Percentiles rank a stretch among this genome's conserved stretches.
These are phyloP conservation scores for Mercenaria mercenaria DNA, from an alignment of 1,140 invertebrate genomes.

Conservation along the genomic window DNA sequence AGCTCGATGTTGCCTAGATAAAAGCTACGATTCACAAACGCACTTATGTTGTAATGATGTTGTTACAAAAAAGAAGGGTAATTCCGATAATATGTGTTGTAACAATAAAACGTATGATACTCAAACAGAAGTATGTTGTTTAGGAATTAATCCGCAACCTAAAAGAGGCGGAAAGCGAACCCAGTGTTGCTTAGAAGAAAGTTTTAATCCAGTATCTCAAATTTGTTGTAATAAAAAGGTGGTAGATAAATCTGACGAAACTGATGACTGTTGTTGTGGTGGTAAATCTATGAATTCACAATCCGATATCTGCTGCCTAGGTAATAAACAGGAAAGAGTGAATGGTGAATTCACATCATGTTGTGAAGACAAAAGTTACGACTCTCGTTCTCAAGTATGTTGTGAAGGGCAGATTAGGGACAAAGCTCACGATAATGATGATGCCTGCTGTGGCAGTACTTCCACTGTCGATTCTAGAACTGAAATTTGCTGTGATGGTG, in stretches of 20 bases:
- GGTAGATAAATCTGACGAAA: background rate
- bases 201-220: background rate
- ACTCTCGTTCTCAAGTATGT: slow-evolving; percentile 25
- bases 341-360: slow-evolving; percentile 21
- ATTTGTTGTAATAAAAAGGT: slow-evolving; percentile 29
- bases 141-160: slow-evolving; percentile 22
- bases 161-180: background rate
- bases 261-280: slow-evolving; percentile 56
- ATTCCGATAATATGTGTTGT: slow-evolving; percentile 40
- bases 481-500: slow-evolving; percentile 34
- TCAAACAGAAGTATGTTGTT: slow-evolving; percentile 11
- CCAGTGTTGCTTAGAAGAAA: slow-evolving; percentile 28
- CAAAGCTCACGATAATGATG: slow-evolving; percentile 28
- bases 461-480: background rate
- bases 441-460: slow-evolving; percentile 27
- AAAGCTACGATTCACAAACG: slow-evolving; percentile 37
- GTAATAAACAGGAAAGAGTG: background rate
- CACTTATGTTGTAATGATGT: slow-evolving; percentile 24
- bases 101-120: slow-evolving; percentile 15
- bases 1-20: slow-evolving; percentile 18
- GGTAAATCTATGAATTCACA: slow-evolving; percentile 38
- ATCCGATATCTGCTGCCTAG: slow-evolving; percentile 43
- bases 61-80: background rate
- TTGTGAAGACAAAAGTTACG: slow-evolving; percentile 36
- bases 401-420: slow-evolving; percentile 31